phyloP scores from a whole-genome alignment of 2,113 vertebrate species.

The Marmota monax region DNA sequence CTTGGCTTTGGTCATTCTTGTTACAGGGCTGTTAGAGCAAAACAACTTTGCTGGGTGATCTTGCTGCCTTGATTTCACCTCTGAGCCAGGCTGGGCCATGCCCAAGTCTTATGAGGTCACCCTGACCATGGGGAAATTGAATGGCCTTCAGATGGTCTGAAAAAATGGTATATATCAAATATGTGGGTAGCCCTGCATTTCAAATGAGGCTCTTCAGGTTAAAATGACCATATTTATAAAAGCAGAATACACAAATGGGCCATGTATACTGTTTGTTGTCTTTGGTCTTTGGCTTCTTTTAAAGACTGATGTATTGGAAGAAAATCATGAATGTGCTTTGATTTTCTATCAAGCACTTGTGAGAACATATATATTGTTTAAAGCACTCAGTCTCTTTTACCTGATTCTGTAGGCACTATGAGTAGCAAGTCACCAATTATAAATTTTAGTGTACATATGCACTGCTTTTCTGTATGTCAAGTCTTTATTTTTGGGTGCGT shows the following conservation, averaged over 20 bases:
- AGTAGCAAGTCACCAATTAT: not conserved
- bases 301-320: conserved; percentile 1
- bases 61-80: conserved; percentile 33
- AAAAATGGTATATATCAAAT: not conserved
- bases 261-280: not conserved
- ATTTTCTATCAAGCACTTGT: not conserved
- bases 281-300: conserved; percentile 39
- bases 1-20: not conserved
- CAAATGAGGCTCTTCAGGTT: not conserved
- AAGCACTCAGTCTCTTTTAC: not conserved
- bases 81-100: conserved; percentile 27
- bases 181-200: not conserved
- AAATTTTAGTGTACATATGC: conserved; percentile 1
- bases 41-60: conserved; percentile 26
- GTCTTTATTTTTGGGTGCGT: conserved; percentile 40
- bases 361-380: conserved; percentile 12
- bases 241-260: not conserved
- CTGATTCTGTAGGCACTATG: not conserved
- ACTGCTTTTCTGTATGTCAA: not conserved
- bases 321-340: conserved; percentile 49
- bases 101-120: conserved; percentile 59
- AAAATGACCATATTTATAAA: not conserved
- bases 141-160: not conserved
- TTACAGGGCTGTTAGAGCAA: not conserved
- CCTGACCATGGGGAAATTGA: not conserved